Evolutionary conservation across 2,113 vertebrate species (phyloP).

Genomic region (Nesoenas mayeri): DNA sequence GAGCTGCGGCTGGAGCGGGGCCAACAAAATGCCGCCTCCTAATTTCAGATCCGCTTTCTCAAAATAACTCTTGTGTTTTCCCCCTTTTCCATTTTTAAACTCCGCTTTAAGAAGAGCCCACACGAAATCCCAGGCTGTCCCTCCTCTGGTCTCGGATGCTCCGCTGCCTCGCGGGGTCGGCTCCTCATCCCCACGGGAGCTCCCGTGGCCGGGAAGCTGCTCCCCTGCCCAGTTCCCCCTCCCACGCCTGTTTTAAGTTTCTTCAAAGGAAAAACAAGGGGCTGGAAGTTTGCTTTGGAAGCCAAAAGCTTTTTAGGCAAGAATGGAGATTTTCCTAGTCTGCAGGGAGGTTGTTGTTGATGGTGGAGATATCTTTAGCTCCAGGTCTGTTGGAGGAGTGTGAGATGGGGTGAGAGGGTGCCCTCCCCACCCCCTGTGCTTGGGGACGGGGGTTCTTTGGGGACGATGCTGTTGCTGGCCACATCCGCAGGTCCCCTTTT

Average conservation of each 20-base stretch:
- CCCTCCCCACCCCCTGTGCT: not conserved
- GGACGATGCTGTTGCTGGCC: not conserved
- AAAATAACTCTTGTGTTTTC: constrained; percentile 70
- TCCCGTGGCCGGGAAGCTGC: not conserved
- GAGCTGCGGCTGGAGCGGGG: constrained; percentile 40
- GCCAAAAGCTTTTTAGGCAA: not conserved
- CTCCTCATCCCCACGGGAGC: not conserved
- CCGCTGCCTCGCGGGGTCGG: not conserved
- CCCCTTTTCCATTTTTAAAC: constrained; percentile 64
- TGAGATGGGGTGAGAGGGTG: not conserved
- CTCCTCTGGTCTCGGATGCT: not conserved
- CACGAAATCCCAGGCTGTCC: constrained; percentile 20
- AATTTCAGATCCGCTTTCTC: constrained; percentile 68
- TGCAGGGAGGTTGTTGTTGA: not conserved
- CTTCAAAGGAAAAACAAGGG: not conserved
- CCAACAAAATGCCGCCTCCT: constrained; percentile 64
- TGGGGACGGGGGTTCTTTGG: not conserved
- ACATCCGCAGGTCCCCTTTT: not conserved
- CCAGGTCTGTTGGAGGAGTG: not conserved
- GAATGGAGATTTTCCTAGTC: not conserved
- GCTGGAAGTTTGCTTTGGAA: constrained; percentile 18
- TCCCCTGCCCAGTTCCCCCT: not conserved
- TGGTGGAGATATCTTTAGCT: not conserved
- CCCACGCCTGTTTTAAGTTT: not conserved
- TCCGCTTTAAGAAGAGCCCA: constrained; percentile 2